These are phyloP conservation scores for Premnoplex brunnescens DNA, from an alignment of 2,797 vertebrate genomes.

Conservation along the genomic window DNA sequence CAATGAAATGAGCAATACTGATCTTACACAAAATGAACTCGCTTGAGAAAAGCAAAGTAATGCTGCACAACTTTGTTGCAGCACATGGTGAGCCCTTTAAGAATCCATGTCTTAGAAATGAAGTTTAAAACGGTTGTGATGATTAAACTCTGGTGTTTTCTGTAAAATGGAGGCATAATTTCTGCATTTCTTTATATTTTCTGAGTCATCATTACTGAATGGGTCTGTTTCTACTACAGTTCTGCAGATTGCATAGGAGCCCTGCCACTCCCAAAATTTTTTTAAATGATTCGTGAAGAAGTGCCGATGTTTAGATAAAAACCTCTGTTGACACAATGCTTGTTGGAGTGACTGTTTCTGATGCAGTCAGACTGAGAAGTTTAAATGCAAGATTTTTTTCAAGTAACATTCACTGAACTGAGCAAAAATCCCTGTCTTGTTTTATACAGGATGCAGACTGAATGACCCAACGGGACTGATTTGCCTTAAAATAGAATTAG, in stretches of 20 bases:
- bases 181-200: not conserved
- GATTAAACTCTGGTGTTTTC: not conserved
- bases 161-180: not conserved
- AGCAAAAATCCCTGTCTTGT: constrained; percentile 5
- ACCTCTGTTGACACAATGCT: not conserved
- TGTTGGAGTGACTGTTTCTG: not conserved
- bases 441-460: constrained; percentile 1
- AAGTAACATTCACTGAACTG: not conserved
- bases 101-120: not conserved
- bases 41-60: not conserved
- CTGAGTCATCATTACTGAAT: not conserved
- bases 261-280: not conserved
- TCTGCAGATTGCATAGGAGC: not conserved
- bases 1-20: not conserved
- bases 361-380: not conserved
- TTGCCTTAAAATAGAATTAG: constrained; percentile 19
- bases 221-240: not conserved
- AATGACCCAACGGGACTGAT: not conserved
- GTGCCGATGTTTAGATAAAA: not conserved
- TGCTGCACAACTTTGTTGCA: not conserved
- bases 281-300: not conserved
- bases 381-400: not conserved
- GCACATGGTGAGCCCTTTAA: not conserved
- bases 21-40: not conserved
- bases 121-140: not conserved